phyloP scores from a whole-genome alignment of 2,888 invertebrate species.

The Netelia melanura region DNA sequence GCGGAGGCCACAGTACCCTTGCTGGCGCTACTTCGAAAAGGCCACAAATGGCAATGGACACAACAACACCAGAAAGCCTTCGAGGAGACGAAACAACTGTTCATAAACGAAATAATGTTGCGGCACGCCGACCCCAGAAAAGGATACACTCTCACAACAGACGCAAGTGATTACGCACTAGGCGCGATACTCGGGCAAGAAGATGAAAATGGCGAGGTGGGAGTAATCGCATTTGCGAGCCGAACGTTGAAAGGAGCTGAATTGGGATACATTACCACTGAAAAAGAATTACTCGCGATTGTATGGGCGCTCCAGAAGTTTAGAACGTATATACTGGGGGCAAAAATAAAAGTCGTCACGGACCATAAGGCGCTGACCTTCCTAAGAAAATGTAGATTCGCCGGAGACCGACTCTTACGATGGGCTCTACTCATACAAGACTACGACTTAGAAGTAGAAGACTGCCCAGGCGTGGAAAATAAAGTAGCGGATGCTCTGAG shows the following conservation, averaged over 20 bases:
- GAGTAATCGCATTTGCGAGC: not conserved
- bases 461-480: constrained; percentile 15
- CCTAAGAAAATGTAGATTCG: not conserved
- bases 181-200: not conserved
- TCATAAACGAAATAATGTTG: not conserved
- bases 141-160: not conserved
- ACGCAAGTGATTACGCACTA: not conserved
- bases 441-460: not conserved
- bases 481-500: constrained; percentile 9
- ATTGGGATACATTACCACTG: not conserved
- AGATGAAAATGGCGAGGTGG: not conserved
- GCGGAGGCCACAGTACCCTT: constrained; percentile 54
- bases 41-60: constrained; percentile 7
- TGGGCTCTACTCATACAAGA: not conserved
- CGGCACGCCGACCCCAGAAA: not conserved
- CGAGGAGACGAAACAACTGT: constrained; percentile 4
- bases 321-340: not conserved
- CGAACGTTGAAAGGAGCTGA: not conserved
- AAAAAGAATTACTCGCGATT: constrained; percentile 19
- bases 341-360: not conserved
- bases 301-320: constrained; percentile 17
- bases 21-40: constrained; percentile 62
- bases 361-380: not conserved
- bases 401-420: not conserved
- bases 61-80: not conserved